Evolutionary conservation across 35 echinoderm and acorn worm species (phyloP), one percentile per base, ranked within the genome.

Genomic region (Ophioderma brevispina): DNA sequence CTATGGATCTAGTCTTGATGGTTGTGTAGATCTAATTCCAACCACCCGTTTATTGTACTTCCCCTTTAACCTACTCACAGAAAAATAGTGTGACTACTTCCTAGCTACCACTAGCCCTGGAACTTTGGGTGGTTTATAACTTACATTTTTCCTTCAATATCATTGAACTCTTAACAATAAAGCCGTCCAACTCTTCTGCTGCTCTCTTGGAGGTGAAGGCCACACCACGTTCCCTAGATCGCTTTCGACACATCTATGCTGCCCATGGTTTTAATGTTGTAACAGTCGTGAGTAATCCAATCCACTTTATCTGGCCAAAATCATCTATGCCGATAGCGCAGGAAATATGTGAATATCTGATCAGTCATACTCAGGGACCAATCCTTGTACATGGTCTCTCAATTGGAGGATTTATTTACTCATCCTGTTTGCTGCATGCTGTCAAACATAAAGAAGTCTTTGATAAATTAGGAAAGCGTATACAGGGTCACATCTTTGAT

Each of bases 301-400:
- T 41, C 21, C 64, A 93, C 55, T 93, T 93, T 55, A 18, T 93
- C 3, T 93, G 91, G 91, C 91, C 91, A 0, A 75, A 81, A 76
- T 88, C 76, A 19, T 41, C 85, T 18, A 31, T 76, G 50, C 85
- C 85, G 38, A 30, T 93, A 6, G 86, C 91, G 0, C 41, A 36
- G 40, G 81, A 89, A 39, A 39, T 93, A 21, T 33, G 80, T 13
- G 70, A 75, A 35, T 89, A 88, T 55, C n/a, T 93, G 13, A 41
- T 76, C 4, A 40, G 11, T 13, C 10, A 89, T 21, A 80, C 80
- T 39, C 34, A 87, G 13, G 78, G 91, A 59, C 78, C 79, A 17
- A 32, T 93, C 13, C 31, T 93, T 40, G 80, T 93, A 37, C 91
- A 93, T 84, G 80, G 85, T 31, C 83, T 93, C 79, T 93, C 91